Conservation (phyloP, 2,113 vertebrate genomes). For the Formicarius rufipectus region DNA sequence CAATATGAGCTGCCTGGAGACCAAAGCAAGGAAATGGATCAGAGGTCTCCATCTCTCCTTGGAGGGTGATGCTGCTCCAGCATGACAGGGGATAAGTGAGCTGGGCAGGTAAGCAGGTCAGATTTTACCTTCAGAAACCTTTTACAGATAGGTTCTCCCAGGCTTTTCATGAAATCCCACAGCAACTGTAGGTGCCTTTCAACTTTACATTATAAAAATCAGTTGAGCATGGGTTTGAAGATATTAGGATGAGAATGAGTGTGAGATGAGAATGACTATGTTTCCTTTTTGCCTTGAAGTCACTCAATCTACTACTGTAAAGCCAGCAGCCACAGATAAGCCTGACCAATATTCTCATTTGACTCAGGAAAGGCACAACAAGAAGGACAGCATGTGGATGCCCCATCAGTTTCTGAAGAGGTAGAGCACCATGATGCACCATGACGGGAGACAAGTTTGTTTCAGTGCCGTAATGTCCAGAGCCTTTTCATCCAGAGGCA, state of each 20-base stretch:
- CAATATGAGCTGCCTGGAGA: background rate
- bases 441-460: background rate
- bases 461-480: background rate
- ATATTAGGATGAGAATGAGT: too few species aligned
- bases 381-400: rapidly evolving
- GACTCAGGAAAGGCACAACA: background rate
- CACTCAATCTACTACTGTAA: background rate
- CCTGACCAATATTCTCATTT: background rate
- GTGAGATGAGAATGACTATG: background rate
- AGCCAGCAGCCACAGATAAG: background rate
- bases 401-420: background rate
- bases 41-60: background rate
- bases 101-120: background rate
- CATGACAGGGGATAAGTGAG: rapidly evolving
- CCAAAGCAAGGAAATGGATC: background rate
- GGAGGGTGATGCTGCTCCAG: background rate
- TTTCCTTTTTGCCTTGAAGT: background rate
- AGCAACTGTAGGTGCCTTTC: background rate
- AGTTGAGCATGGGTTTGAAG: background rate
- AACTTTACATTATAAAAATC: background rate
- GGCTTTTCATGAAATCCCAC: background rate
- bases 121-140: background rate
- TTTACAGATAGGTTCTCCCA: background rate
- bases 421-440: background rate
- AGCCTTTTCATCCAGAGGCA: background rate